Base-by-base conservation (phyloP, 2,888 invertebrate species). In the Teleiodes luculella region DNA sequence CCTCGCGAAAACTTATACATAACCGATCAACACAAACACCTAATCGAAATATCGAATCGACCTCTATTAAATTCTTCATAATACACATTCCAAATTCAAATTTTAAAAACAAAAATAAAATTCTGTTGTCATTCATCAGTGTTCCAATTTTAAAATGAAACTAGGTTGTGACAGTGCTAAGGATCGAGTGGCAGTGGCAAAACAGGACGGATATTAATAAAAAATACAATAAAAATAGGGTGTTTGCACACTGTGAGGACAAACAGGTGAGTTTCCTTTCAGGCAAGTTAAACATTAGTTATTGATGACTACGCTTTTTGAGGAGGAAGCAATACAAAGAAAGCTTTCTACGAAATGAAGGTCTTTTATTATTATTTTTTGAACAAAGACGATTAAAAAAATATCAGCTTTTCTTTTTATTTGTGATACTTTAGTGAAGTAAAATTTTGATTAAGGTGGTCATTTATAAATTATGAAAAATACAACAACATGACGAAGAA, bases 171-270 rank as follows among this genome's bases (percentile, higher is more conserved):
- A 64, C 58, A 67, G 73, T 74, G 73, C 60, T 63, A 66, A 67
- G 68, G 71, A 70, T 64, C 58, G 62, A 41, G 39, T 41, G 52
- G 55, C 43, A 28, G 43, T 56, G 61, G 65, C 56, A 63, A 64
- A 66, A 68, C 62, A 63, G 68, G 72, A 63, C 67, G 72, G 68
- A 68, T 75, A 76, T 67, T 76, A 68, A 67, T 68, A 72, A 57
- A 57, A 54, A 54, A 54, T 57, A 57, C 69, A 73, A 68, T 57
- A 57, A 70, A 73, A 68, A 67, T 70, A 71, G 61, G 67, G 66
- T 70, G 68, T 68, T 67, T 55, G 54, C 57, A 51, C 54, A 45
- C 43, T n/a, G 35, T 36, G 60, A 57, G 60, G 39, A 56, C 62
- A 56, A 60, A 61, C 67, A 71, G 77, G 75, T 76, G 67, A 76